Evolutionary conservation across 2,888 invertebrate species (phyloP).

Genomic region (Tenthredo mesomela): DNA sequence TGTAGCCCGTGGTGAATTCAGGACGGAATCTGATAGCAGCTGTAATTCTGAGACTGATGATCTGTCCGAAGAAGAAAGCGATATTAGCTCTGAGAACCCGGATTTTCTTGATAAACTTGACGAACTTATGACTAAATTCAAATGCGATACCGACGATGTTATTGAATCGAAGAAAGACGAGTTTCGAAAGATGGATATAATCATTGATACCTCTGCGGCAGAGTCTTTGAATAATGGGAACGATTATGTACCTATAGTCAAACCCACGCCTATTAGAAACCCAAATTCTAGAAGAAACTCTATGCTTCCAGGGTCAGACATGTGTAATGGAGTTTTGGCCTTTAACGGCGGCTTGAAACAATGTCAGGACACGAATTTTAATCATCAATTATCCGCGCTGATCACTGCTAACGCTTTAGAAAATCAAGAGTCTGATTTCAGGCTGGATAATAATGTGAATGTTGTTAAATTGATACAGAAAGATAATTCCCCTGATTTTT

Average conservation of each 20-base stretch:
- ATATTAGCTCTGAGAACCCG: constrained; percentile 81
- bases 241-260: constrained; percentile 68
- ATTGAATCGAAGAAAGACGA: constrained; percentile 70
- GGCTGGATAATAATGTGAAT: constrained; percentile 77
- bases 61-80: constrained; percentile 78
- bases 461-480: constrained; percentile 79
- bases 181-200: constrained; percentile 64
- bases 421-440: constrained; percentile 59
- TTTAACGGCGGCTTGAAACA: constrained; percentile 70
- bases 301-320: constrained; percentile 75
- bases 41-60: constrained; percentile 78
- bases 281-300: constrained; percentile 73
- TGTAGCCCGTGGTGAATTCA: constrained; percentile 67
- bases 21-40: constrained; percentile 73
- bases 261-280: constrained; percentile 71
- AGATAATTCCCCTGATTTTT: constrained; percentile 69
- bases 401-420: constrained; percentile 56
- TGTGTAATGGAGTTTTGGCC: constrained; percentile 73
- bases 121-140: constrained; percentile 86
- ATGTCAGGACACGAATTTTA: constrained; percentile 62
- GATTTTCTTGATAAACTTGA: constrained; percentile 87
- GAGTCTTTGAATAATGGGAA: constrained; percentile 67
- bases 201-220: constrained; percentile 63
- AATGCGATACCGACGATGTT: constrained; percentile 85
- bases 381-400: constrained; percentile 42